phyloP scores from a whole-genome alignment of 2,888 invertebrate species.

The Actias luna region DNA sequence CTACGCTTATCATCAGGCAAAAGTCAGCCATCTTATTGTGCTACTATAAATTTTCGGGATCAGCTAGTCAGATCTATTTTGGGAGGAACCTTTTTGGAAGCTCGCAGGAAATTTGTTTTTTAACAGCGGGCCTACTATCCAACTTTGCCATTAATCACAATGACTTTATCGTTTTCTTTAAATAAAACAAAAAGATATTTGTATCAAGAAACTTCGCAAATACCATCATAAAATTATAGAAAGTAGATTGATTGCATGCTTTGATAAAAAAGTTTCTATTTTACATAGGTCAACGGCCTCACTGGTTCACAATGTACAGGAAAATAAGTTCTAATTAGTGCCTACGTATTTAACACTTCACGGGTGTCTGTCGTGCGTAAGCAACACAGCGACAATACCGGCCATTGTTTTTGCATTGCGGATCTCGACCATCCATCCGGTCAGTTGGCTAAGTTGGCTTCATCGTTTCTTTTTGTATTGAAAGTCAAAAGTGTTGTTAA shows the following conservation, averaged over 20 bases:
- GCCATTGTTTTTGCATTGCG: constrained; percentile 8
- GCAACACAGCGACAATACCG: constrained; percentile 1
- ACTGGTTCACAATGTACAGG: neutral
- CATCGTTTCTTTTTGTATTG: neutral
- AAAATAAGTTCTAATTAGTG: constrained; percentile 7
- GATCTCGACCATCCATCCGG: constrained; percentile 17
- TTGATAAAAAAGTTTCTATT: neutral
- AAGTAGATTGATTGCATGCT: neutral
- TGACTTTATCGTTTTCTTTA: too few relatives aligned
- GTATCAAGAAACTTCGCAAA: too few relatives aligned
- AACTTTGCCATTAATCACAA: too few relatives aligned
- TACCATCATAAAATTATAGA: too few relatives aligned
- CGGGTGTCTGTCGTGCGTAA: neutral
- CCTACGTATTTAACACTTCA: constrained; percentile 4
- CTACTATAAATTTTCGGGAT: too few relatives aligned
- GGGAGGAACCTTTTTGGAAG: too few relatives aligned
- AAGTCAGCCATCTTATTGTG: too few relatives aligned
- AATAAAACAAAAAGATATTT: too few relatives aligned
- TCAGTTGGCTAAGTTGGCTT: neutral
- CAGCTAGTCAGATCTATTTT: too few relatives aligned
- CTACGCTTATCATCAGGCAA: too few relatives aligned
- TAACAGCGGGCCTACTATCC: too few relatives aligned
- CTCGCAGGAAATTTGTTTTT: too few relatives aligned
- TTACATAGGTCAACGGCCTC: neutral
- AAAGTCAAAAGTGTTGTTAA: neutral